These are phyloP conservation scores for Anisognathus igniventris DNA, from an alignment of 2,797 vertebrate genomes.

Conservation along the genomic window DNA sequence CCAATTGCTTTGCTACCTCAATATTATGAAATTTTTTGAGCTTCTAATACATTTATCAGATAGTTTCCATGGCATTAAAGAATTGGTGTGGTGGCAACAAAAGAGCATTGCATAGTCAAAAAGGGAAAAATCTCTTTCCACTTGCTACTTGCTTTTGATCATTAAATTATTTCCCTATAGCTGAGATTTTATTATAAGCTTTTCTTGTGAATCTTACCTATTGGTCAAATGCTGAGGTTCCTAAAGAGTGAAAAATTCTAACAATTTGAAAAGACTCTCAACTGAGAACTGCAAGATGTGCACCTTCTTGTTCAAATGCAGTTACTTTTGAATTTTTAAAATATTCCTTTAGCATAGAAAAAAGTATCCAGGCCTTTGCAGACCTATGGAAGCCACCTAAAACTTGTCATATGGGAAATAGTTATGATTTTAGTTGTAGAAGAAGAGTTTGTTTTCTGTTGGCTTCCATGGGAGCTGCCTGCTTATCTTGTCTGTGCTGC, in stretches of 20 bases:
- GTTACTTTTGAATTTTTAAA: background rate
- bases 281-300: background rate
- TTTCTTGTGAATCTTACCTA: background rate
- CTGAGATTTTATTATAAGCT: background rate
- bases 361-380: background rate
- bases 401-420: background rate
- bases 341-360: background rate
- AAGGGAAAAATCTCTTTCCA: background rate
- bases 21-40: constrained; percentile 43
- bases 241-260: background rate
- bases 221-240: background rate
- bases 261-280: background rate
- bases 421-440: background rate
- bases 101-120: background rate
- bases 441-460: background rate
- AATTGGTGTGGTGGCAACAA: constrained; percentile 39
- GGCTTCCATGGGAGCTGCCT: background rate
- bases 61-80: constrained; percentile 54
- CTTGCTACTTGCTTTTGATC: constrained; percentile 18
- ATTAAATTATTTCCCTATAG: background rate
- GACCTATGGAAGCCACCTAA: background rate
- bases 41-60: constrained; percentile 47
- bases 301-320: background rate
- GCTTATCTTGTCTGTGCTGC: background rate
- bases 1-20: constrained; percentile 22